phyloP scores from a whole-genome alignment of 2,888 invertebrate species.

The Eudasyphora cyanicolor region DNA sequence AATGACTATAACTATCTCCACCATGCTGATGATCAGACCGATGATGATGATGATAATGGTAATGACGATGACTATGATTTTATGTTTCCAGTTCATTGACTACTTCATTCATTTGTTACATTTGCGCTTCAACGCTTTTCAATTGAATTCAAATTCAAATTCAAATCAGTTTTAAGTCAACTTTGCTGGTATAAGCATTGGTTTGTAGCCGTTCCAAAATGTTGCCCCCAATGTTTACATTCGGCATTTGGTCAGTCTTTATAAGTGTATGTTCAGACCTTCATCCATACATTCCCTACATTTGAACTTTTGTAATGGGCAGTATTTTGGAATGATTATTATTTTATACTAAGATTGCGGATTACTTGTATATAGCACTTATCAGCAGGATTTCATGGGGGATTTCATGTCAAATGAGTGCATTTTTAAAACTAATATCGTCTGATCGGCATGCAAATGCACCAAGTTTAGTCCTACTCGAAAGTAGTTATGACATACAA shows the following conservation, averaged over 20 bases:
- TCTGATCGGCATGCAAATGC: no score
- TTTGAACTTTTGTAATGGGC: not conserved
- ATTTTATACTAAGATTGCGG: no score
- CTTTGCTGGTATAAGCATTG: slow-evolving; percentile 7
- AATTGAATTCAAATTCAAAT: slow-evolving; percentile 43
- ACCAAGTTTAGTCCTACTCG: no score
- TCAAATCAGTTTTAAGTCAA: slow-evolving; percentile 42
- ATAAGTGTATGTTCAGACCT: not conserved
- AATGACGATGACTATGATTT: not conserved
- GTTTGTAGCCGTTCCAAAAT: not conserved
- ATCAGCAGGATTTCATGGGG: no score
- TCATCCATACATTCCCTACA: not conserved
- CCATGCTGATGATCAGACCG: not conserved
- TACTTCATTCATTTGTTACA: slow-evolving; percentile 34
- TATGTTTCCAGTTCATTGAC: slow-evolving; percentile 49
- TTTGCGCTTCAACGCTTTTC: slow-evolving; percentile 51
- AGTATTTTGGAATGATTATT: not conserved
- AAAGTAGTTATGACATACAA: no score
- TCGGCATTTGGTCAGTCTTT: not conserved
- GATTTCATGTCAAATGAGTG: no score
- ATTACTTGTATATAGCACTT: no score
- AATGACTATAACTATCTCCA: not conserved
- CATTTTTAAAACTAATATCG: no score
- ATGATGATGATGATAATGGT: not conserved
- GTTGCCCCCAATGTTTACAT: not conserved